Evolutionary conservation across 2,113 vertebrate genomes (phyloP).

Genomic region (Synchiropus splendidus): DNA sequence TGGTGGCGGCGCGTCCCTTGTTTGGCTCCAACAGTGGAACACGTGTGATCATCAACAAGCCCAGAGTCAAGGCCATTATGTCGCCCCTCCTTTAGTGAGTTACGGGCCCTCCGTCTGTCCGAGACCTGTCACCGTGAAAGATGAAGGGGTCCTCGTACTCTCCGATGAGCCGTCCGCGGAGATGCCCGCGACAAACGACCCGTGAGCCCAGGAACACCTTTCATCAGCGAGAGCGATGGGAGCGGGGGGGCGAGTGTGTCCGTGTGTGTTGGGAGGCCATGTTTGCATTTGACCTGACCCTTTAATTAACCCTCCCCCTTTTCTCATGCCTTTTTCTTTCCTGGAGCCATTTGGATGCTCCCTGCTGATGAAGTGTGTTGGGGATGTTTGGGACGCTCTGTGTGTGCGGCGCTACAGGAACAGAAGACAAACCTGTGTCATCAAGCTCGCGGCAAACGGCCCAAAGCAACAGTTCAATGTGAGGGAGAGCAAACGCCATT

Average conservation of each 20-base stretch:
- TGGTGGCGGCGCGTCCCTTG: no score
- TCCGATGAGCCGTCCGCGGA: conserved; percentile 64
- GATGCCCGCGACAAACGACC: conserved; percentile 56
- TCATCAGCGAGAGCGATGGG: conserved; percentile 63
- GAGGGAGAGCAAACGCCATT: no score
- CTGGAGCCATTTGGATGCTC: conserved; percentile 29
- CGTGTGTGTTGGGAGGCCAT: conserved; percentile 8
- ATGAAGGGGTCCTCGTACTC: conserved; percentile 63
- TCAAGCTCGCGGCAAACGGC: no score
- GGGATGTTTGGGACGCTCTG: no score
- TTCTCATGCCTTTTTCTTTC: conserved; percentile 19
- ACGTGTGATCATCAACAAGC: conserved; percentile 56
- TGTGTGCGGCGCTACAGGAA: background rate
- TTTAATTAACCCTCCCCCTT: conserved; percentile 41
- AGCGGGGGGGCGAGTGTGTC: conserved; percentile 31
- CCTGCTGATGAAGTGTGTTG: conserved; percentile 36
- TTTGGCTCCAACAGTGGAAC: conserved; percentile 18
- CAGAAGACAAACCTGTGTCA: background rate
- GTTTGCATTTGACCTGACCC: conserved; percentile 37
- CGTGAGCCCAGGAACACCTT: conserved; percentile 54
- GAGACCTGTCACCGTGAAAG: conserved; percentile 57
- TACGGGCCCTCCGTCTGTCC: conserved; percentile 63
- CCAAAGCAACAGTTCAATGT: no score
- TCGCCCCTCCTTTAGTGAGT: conserved; percentile 46
- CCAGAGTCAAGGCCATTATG: conserved; percentile 59